phyloP scores from a whole-genome alignment of 2,888 invertebrate species.

The Cantharis rufa region DNA sequence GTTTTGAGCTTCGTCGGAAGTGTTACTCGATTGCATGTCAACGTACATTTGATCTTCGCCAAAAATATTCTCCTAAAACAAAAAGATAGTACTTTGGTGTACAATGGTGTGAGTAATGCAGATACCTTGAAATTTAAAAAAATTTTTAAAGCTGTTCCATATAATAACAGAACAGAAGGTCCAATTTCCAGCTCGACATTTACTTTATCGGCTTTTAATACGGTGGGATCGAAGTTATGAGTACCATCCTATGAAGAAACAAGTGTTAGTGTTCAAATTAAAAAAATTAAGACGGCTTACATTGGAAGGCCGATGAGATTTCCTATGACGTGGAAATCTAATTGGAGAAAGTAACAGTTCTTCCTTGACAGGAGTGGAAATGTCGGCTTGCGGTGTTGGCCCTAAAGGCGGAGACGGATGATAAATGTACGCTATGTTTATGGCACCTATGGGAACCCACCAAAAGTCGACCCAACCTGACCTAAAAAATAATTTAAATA shows the following conservation, averaged over 20 bases:
- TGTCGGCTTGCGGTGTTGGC: constrained; percentile 86
- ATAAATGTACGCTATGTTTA: constrained; percentile 88
- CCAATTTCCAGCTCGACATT: constrained; percentile 93
- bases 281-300: constrained; percentile 20
- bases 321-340: constrained; percentile 76
- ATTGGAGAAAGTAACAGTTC: constrained; percentile 90
- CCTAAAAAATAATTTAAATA: constrained; percentile 38
- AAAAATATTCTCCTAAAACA: constrained; percentile 86
- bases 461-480: constrained; percentile 95
- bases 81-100: constrained; percentile 27
- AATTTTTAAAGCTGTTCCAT: constrained; percentile 88
- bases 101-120: not conserved
- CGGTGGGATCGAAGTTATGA: constrained; percentile 84
- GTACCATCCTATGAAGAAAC: constrained; percentile 58
- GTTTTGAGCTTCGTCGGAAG: constrained; percentile 48
- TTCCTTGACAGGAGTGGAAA: constrained; percentile 93
- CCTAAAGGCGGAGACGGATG: constrained; percentile 91
- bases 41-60: constrained; percentile 94
- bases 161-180: constrained; percentile 87
- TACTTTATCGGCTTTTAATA: constrained; percentile 85
- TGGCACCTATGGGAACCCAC: constrained; percentile 92
- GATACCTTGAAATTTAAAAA: constrained; percentile 81
- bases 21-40: constrained; percentile 77
- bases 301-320: constrained; percentile 49
- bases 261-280: constrained; percentile 3